Evolutionary conservation across 2,888 invertebrate genomes (phyloP), one percentile per base, ranked within the genome.

Genomic region (Suillia variegata): DNA sequence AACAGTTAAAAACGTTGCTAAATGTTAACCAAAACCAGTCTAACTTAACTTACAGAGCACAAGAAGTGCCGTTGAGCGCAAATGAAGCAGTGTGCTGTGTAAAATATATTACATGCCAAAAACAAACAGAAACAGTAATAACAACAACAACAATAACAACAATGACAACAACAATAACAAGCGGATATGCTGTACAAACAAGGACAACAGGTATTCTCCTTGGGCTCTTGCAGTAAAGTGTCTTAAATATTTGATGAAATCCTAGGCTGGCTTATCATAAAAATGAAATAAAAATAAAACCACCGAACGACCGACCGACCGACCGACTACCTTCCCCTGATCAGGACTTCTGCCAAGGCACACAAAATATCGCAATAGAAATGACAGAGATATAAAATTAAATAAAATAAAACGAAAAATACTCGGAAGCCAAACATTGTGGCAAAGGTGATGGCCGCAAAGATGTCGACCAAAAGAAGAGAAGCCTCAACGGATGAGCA

Each of bases 231-330:
- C 10, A 38, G 10, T 70, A 70, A 71, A 71, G 66, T 61, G 58
- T 54, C 58, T 64, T 69, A 69, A 71, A 73, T 69, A 71, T 72
- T 72, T 73, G 62, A 71, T 64, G 62, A 65, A 66, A 62, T 64
- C 60, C 63, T 62, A 56, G 58, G 58, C 56, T 59, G 62, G 62
- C 61, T 61, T 60, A 65, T 65, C 61, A 62, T 61, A 61, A 59
- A 57, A 58, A 48, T 45, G 55, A 54, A 58, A 49, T 56, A 47
- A 31, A 59, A 62, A 60, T n/a, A 38, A 38, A 45, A 13, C 45
- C 13, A 13, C 38, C n/a, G 38, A n/a, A n/a, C n/a, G n/a, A n/a
- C n/a, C n/a, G n/a, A n/a, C n/a, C n/a, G n/a, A n/a, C n/a, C n/a
- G n/a, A n/a, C n/a, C n/a, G n/a, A n/a, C n/a, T n/a, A n/a, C n/a